Percentiles rank a stretch among this genome's conserved stretches.
phyloP scores from a whole-genome alignment of 2,888 invertebrate species.

The Dynastes tityus region DNA sequence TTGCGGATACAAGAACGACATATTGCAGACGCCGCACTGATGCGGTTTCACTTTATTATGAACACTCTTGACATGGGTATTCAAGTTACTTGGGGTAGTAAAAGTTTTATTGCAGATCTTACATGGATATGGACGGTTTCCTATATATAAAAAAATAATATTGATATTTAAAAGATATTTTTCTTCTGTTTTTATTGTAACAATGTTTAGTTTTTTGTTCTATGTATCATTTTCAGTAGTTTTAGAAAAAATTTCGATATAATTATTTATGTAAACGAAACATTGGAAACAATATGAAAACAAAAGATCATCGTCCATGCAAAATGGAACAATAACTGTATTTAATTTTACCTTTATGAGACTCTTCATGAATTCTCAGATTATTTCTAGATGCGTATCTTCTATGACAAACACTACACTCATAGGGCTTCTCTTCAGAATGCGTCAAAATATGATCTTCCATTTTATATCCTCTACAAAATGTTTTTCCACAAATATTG shows the following conservation, averaged over 20 bases:
- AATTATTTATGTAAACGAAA: no score
- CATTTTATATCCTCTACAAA: slow-evolving; percentile 58
- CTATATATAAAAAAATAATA: slow-evolving; percentile 49
- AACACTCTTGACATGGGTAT: slow-evolving; percentile 60
- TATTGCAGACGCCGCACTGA: slow-evolving; percentile 60
- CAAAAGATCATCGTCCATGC: no score
- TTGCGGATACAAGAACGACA: slow-evolving; percentile 61
- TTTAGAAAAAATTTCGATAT: no score
- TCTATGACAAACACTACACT: slow-evolving; percentile 60
- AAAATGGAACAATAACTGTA: no score
- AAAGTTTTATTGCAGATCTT: slow-evolving; percentile 62
- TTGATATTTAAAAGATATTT: neutral
- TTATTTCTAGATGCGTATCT: slow-evolving; percentile 59
- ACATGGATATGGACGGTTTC: slow-evolving; percentile 60
- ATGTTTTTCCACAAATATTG: slow-evolving; percentile 61
- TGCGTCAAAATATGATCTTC: slow-evolving; percentile 61
- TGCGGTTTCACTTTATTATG: slow-evolving; percentile 61
- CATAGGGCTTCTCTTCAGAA: slow-evolving; percentile 57
- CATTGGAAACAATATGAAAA: no score
- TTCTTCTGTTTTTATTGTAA: neutral
- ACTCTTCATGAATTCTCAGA: slow-evolving; percentile 60
- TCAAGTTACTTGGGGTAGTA: slow-evolving; percentile 61
- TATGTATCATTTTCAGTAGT: no score
- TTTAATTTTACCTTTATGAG: slow-evolving; percentile 57
- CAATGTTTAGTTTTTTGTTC: no score